phyloP scores from a whole-genome alignment of 2,797 vertebrate genomes.

The Cossypha dichroa region DNA sequence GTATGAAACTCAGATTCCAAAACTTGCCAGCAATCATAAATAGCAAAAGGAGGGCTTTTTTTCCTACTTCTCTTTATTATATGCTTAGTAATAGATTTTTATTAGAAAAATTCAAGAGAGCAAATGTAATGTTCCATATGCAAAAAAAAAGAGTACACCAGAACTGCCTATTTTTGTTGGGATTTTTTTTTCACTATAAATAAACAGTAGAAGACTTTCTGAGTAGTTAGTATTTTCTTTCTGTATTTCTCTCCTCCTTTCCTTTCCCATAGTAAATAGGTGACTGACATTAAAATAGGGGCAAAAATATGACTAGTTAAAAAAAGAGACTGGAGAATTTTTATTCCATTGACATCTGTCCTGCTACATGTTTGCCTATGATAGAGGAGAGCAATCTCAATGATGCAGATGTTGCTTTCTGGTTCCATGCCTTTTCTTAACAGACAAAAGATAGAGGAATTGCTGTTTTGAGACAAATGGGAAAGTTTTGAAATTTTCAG shows the following conservation, averaged over 20 bases:
- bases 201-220: background rate
- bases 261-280: background rate
- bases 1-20: background rate
- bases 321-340: background rate
- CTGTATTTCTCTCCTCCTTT: background rate
- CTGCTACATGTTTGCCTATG: background rate
- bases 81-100: background rate
- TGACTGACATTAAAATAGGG: background rate
- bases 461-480: background rate
- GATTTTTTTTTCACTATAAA: background rate
- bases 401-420: background rate
- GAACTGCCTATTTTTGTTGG: background rate
- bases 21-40: slow-evolving; percentile 1
- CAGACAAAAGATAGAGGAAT: background rate
- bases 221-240: background rate
- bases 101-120: background rate
- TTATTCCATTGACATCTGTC: background rate
- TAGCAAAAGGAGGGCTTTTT: background rate
- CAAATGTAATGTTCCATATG: background rate
- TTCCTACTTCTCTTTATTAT: background rate
- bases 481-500: background rate
- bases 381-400: background rate
- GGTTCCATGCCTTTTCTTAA: background rate
- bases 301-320: background rate
- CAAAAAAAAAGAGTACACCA: background rate